phyloP scores from a whole-genome alignment of 2,888 invertebrate species.

The Mesorhabditis belari region DNA sequence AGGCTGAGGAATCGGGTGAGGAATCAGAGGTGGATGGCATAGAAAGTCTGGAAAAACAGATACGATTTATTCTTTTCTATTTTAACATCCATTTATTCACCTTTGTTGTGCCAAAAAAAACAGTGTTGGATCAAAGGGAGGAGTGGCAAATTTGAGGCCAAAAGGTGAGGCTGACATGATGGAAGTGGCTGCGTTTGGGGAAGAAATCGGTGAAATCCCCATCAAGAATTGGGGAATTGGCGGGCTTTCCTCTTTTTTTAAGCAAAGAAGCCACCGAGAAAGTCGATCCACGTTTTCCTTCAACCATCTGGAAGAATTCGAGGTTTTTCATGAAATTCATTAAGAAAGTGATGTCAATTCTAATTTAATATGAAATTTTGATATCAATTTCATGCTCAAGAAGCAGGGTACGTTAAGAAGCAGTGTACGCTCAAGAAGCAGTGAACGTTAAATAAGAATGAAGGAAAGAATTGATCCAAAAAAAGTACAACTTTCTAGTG shows the following conservation, averaged over 20 bases:
- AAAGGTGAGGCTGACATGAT: not conserved
- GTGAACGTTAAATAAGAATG: too few relatives aligned
- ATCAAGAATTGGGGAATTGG: not conserved
- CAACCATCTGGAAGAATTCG: not conserved
- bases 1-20: constrained; percentile 30
- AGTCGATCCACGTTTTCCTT: not conserved
- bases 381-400: not conserved
- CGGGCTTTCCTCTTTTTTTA: not conserved
- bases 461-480: too few relatives aligned
- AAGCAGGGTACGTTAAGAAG: not conserved
- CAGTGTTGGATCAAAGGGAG: constrained; percentile 22
- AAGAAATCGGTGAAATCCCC: not conserved
- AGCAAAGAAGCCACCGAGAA: not conserved
- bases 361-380: too few relatives aligned
- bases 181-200: not conserved
- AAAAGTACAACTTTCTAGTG: too few relatives aligned
- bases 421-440: not conserved
- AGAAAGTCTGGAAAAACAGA: constrained; percentile 10
- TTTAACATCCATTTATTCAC: constrained; percentile 2
- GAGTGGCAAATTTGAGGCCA: not conserved
- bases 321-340: too few relatives aligned
- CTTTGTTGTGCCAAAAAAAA: constrained; percentile 26
- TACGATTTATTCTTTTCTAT: not conserved
- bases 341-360: too few relatives aligned
- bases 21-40: constrained; percentile 17